Base-by-base conservation (phyloP, 1,140 invertebrate genomes). In the Plectrocnemia conspersa region DNA sequence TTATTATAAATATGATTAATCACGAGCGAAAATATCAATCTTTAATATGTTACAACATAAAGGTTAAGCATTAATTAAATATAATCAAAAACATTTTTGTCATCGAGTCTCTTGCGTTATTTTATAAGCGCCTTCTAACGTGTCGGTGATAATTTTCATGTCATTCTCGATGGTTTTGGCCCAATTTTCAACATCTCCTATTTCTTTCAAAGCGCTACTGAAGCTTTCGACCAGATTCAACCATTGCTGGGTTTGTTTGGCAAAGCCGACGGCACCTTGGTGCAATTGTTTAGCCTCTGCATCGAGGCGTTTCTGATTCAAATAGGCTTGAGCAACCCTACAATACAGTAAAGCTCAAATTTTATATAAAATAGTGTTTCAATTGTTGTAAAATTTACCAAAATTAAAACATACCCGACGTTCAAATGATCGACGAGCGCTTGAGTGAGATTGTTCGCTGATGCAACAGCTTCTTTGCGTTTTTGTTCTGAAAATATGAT, bases 141-240 rank as follows among this genome's bases (percentile, higher is more conserved):
- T 91, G 65, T 86, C 88, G 22, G 91, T 90, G 61, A 98, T 89
- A 0, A 88, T 88, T 70, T 86, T 83, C 84, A 98, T 95, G 71
- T 99, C 97, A 41, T 84, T 85, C 75, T 99, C 96, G 63, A 99
- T 99, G 59, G 88, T 95, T 61, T 86, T 83, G 0, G 96, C 91
- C 96, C 96, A 99, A 73, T 97, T 98, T 71, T 98, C 93, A 6
- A 97, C 94, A 80, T 99, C 95, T 10, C 97, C 97, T 40, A 99
- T 84, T 80, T 99, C 95, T 80, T 99, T 99, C 0, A 99, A 72
- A 1, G 93, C 87, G 69, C 91, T 88, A 62, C 94, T 98, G 64
- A 99, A 97, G 52, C 88, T 89, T 70, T 98, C 94, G 3, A 98
- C 89, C 23, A 98, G 75, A 62, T 85, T 84, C 1, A 98, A 70